Conservation (phyloP, 2,797 vertebrate species). For the Anabacerthia variegaticeps region DNA sequence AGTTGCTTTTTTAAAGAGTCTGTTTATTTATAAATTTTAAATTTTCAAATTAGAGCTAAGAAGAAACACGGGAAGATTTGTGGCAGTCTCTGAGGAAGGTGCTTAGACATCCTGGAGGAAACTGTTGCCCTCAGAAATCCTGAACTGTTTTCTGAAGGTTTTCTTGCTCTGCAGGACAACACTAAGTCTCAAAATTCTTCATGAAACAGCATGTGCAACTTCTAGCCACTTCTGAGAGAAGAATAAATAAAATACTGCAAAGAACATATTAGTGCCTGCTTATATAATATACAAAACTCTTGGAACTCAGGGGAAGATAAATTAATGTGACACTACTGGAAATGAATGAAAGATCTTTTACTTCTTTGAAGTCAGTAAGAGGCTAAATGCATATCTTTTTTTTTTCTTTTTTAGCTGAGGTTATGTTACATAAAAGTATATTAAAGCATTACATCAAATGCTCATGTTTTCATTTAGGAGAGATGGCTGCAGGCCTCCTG, state of each 20-base stretch:
- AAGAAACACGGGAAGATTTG: background rate
- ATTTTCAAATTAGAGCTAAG: background rate
- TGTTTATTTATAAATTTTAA: no score
- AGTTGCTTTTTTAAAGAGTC: background rate
- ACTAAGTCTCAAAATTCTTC: background rate
- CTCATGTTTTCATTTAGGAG: background rate
- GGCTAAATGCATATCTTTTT: background rate
- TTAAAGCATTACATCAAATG: conserved; percentile 20
- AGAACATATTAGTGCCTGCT: background rate
- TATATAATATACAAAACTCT: background rate
- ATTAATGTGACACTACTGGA: conserved; percentile 30
- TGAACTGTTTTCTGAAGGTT: background rate
- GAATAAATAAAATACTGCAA: background rate
- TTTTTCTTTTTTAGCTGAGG: background rate
- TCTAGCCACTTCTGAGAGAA: background rate
- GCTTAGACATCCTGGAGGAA: background rate
- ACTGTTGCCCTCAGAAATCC: background rate
- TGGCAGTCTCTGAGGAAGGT: background rate
- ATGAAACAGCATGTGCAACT: background rate
- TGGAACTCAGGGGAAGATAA: conserved; percentile 28
- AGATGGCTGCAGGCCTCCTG: background rate
- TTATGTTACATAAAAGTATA: conserved; percentile 2
- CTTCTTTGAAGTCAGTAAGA: conserved; percentile 29
- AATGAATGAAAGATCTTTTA: conserved; percentile 13
- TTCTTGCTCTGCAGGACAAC: background rate